Evolutionary conservation across 2,113 vertebrate genomes (phyloP), one percentile per base, ranked within the genome.

Genomic region (Scalopus aquaticus): DNA sequence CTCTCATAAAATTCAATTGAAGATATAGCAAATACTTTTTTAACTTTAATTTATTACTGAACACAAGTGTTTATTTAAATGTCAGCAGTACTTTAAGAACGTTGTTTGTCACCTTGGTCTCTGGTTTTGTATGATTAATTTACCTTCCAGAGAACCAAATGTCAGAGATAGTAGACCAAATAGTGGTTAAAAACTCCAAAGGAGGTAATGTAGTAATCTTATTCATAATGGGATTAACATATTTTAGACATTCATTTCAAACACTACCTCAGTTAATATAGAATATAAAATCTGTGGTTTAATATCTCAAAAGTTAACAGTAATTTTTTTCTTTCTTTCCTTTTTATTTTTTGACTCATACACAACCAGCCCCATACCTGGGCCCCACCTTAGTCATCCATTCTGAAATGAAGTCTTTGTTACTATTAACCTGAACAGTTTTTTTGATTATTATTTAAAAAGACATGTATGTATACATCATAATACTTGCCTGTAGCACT

Each of bases 261-360:
- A 98, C 97, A 98, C 98, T 98, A 98, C 98, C 98, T 98, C 98
- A 98, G 97, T 98, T 98, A 97, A 97, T 70, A 92, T 95, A 98
- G 97, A 98, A 51, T 98, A 73, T 97, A 93, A 97, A 96, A 97
- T 97, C 97, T 98, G 97, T 98, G 97, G 97, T 98, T 97, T 97
- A 96, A 90, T 96, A 95, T 91, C 90, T 97, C 70, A 94, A 97
- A 84, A 95, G 77, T 98, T 97, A 96, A 94, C 87, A 42, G 94
- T 88, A 81, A 95, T 93, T 97, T 80, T 58, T 97, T 73, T 88
- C 85, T 97, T 85, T 96, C n/a, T n/a, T n/a, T n/a, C n/a, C n/a
- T 98, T 95, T 97, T 96, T 87, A 95, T 98, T 95, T 97, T 96
- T 28, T 80, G 22, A 49, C 28, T 60, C 62, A 86, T 56, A 60